Evolutionary conservation across 1,140 invertebrate species (phyloP).

Genomic region (Eupeodes corollae): DNA sequence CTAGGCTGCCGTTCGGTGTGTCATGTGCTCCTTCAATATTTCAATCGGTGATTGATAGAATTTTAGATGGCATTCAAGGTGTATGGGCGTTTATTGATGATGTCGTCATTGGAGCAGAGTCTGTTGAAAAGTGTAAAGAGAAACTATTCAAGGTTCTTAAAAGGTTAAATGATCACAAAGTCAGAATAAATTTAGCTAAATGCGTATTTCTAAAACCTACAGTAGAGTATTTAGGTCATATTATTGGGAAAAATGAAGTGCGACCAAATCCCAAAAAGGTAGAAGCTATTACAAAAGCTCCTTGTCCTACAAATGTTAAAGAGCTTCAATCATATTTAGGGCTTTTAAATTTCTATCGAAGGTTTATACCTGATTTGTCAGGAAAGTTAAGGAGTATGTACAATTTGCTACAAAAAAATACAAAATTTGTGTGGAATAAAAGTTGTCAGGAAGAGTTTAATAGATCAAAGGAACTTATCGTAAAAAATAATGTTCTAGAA

Average conservation of each 20-base stretch:
- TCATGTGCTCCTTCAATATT: conserved; percentile 27
- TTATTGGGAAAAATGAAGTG: conserved; percentile 25
- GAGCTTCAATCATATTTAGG: conserved; percentile 31
- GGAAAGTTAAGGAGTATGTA: conserved; percentile 17
- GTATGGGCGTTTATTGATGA: conserved; percentile 12
- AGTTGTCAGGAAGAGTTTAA: conserved; percentile 7
- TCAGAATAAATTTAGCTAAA: conserved; percentile 8
- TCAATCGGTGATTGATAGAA: conserved; percentile 17
- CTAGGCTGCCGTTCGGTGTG: conserved; percentile 23
- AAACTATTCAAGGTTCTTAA: no score
- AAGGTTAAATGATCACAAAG: no score
- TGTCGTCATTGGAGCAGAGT: conserved; percentile 5
- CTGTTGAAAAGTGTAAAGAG: no score
- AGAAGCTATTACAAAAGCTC: conserved; percentile 27
- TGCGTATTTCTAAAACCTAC: conserved; percentile 12
- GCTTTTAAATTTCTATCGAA: conserved; percentile 26
- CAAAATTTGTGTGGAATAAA: conserved; percentile 11
- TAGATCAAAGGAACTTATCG: conserved; percentile 8
- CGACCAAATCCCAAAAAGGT: conserved; percentile 28
- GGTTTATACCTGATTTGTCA: conserved; percentile 22
- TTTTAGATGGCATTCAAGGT: conserved; percentile 8
- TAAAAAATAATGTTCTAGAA: conserved; percentile 4
- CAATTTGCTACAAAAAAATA: conserved; percentile 11
- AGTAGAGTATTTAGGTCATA: conserved; percentile 27
- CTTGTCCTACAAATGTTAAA: conserved; percentile 20